Evolutionary conservation across 2,113 vertebrate genomes (phyloP).

Genomic region (Condylura cristata): DNA sequence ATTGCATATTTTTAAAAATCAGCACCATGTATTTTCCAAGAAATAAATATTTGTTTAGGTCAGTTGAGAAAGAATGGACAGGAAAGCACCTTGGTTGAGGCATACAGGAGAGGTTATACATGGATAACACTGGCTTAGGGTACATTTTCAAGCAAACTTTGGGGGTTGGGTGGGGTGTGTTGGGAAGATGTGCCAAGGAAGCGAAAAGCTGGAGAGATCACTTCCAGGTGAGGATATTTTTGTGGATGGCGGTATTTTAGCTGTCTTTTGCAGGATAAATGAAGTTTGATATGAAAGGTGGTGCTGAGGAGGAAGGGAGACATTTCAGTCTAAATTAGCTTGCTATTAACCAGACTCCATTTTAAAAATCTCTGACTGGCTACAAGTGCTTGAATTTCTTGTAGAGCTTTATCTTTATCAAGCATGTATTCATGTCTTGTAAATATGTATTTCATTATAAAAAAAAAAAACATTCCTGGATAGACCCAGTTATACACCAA

Average conservation of each 20-base stretch:
- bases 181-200: neutral
- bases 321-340: neutral
- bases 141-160: neutral
- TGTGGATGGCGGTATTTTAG: neutral
- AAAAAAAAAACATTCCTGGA: neutral
- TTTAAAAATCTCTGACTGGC: neutral
- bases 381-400: neutral
- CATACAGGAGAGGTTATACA: rapidly evolving
- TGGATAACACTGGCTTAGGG: neutral
- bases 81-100: neutral
- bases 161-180: rapidly evolving
- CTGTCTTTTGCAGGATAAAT: neutral
- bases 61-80: neutral
- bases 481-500: neutral
- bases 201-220: neutral
- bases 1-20: neutral
- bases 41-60: neutral
- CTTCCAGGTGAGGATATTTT: neutral
- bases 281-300: neutral
- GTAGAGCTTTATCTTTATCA: neutral
- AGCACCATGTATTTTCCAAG: neutral
- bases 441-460: too few species aligned
- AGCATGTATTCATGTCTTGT: neutral
- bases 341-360: neutral
- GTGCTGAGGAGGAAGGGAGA: neutral